Base-by-base conservation (phyloP, 2,113 vertebrate species). In the Bucco capensis region DNA sequence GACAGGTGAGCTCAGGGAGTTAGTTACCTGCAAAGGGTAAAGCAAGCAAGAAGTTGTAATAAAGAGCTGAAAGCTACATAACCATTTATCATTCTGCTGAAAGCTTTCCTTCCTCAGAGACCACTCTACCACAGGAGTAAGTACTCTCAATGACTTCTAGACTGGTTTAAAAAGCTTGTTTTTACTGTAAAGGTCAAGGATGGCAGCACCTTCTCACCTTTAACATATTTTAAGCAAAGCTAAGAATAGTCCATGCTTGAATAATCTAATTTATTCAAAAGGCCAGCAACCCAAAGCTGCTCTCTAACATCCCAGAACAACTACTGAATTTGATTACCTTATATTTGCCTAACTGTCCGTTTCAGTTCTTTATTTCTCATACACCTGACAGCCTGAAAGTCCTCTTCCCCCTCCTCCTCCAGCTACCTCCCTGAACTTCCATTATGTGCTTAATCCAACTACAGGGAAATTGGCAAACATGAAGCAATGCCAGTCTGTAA, bases 331-430 rank as follows among this genome's bases (percentile, higher is more conserved):
- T 89, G 53, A 51, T 14, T 42, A 76, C 64, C 42, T 42, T 30
- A 5, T 12, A 72, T 92, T 96, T 93, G 89, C 70, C 2, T 85
- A 94, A 60, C 67, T 79, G 50, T 35, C 7, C 10, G 28, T 84
- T 88, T 93, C 80, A 72, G 50, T 75, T 92, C 88, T 62, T 81
- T 50, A 54, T 65, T 92, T 82, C 50, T 72, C 30, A 80, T 15
- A 50, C 89, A 89, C 74, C 89, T 93, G 77, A 38, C 44, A 84
- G 82, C 64, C 71, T 87, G 50, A 78, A 77, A 89, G n/a, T n/a
- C n/a, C n/a, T n/a, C n/a, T 65, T 58, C 64, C 23, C 72, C 81
- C 74, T 80, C 81, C 74, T 76, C 72, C 40, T 73, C 6, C 4
- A 0, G 30, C 40, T 51, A n/a, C 58, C 67, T 80, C 74, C 56